Conservation (phyloP, 2,797 vertebrate genomes). For the Notoglanidium macrostoma region DNA sequence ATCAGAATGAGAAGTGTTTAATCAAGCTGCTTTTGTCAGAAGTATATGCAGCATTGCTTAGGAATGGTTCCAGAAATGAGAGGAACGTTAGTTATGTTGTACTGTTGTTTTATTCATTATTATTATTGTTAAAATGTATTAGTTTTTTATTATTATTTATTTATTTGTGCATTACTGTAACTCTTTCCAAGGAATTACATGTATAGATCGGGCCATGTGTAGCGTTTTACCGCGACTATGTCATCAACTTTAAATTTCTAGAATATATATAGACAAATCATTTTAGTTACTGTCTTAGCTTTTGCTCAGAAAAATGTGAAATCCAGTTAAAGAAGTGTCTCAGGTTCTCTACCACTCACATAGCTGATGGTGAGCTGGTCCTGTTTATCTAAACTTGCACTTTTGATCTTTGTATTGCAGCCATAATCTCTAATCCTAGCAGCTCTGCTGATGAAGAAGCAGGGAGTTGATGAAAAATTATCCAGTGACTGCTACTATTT, state of each 20-base stretch:
- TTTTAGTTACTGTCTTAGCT: too few relatives aligned
- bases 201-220: background rate
- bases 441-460: background rate
- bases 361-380: background rate
- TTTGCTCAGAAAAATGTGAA: too few relatives aligned
- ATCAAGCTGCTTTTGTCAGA: background rate
- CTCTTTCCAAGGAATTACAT: background rate
- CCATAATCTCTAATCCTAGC: background rate
- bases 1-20: background rate
- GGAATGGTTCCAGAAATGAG: background rate
- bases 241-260: background rate
- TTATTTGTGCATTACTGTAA: background rate
- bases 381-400: background rate
- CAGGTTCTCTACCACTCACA: too few relatives aligned
- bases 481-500: background rate
- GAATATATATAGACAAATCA: background rate
- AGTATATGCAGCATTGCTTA: background rate
- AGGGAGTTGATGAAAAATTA: slow-evolving; percentile 8
- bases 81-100: background rate
- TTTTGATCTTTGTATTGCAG: background rate
- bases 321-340: too few relatives aligned
- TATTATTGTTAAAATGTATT: too few relatives aligned
- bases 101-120: too few relatives aligned
- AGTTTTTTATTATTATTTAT: background rate
- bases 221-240: background rate